Evolutionary conservation across 2,797 vertebrate species (phyloP).

Genomic region (Hemitrygon akajei): DNA sequence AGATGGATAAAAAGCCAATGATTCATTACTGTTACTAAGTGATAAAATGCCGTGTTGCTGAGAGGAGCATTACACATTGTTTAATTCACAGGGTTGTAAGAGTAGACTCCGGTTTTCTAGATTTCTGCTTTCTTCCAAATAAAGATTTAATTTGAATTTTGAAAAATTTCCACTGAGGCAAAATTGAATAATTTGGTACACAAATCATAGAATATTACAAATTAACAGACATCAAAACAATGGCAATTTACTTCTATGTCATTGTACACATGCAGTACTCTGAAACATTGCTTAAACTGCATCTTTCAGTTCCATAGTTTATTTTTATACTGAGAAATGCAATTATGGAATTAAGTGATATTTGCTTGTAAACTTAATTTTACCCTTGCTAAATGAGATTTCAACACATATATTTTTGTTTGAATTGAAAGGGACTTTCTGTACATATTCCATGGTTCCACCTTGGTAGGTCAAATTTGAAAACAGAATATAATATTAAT

Average conservation of each 20-base stretch:
- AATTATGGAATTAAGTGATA: neutral
- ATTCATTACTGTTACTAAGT: neutral
- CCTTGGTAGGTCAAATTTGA: too few relatives aligned
- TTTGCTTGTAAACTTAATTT: neutral
- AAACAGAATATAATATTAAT: too few relatives aligned
- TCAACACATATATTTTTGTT: neutral
- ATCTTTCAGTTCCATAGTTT: neutral
- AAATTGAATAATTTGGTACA: neutral
- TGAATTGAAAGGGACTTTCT: neutral
- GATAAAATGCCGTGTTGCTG: conserved; percentile 12
- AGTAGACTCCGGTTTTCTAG: neutral
- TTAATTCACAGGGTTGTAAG: neutral
- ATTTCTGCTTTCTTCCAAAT: neutral
- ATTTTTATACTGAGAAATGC: neutral
- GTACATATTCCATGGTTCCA: neutral
- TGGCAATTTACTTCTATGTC: neutral
- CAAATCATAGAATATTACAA: neutral
- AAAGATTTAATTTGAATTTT: neutral
- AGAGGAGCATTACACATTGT: neutral
- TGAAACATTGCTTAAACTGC: neutral
- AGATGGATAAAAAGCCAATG: neutral
- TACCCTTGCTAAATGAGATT: neutral
- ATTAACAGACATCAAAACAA: neutral
- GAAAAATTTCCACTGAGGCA: neutral
- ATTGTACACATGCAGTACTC: neutral